A percentile compares a stretch with the other conserved stretches of the same genome.
Evolutionary conservation across 2,797 vertebrate genomes (phyloP).

Genomic region (Sphenopsis melanotis): DNA sequence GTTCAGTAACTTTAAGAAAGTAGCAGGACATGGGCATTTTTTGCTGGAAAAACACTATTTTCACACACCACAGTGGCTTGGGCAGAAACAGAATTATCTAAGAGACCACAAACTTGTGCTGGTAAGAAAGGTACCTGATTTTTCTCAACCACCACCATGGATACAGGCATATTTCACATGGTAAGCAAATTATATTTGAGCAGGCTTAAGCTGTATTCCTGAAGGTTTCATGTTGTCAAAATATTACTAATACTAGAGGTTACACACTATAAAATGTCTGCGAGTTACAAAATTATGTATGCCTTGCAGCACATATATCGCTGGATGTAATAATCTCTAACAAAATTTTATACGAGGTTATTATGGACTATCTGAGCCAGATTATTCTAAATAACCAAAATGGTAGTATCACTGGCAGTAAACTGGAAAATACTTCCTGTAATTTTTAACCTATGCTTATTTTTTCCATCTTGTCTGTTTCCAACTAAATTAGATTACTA

Average conservation of each 20-base stretch:
- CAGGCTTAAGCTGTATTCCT: neutral
- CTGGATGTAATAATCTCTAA: neutral
- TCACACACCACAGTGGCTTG: neutral
- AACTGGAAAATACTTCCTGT: neutral
- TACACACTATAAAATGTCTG: neutral
- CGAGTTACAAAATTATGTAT: neutral
- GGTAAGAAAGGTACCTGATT: neutral
- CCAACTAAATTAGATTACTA: neutral
- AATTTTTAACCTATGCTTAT: neutral
- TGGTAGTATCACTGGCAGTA: neutral
- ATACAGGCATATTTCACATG: neutral
- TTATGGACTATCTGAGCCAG: neutral
- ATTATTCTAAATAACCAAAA: neutral
- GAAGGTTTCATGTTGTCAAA: neutral
- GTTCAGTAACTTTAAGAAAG: neutral
- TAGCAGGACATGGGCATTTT: neutral
- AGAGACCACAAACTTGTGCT: neutral
- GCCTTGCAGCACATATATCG: neutral
- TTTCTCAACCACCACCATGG: fast-evolving
- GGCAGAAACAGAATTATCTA: neutral
- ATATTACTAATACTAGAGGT: neutral
- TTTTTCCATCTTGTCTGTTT: neutral
- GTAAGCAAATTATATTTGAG: neutral
- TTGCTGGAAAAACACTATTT: neutral
- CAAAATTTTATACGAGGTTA: neutral